phyloP scores from a whole-genome alignment of 2,113 vertebrate species.

The Dinomys branickii region DNA sequence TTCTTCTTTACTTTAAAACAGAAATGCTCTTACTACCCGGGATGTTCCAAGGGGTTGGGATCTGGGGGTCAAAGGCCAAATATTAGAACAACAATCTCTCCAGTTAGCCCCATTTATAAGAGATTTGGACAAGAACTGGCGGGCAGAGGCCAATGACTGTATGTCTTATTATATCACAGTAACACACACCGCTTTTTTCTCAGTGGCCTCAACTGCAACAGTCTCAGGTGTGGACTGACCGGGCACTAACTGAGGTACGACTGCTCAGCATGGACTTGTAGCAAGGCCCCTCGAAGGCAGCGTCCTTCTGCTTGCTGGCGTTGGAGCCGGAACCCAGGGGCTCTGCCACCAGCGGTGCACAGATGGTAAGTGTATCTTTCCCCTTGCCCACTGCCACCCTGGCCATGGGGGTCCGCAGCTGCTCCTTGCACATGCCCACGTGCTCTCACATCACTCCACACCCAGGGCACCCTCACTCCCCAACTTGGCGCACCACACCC shows the following conservation, averaged over 20 bases:
- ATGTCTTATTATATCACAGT: neutral
- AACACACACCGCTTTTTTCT: neutral
- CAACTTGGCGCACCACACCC: no score
- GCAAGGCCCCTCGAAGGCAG: neutral
- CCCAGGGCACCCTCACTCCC: neutral
- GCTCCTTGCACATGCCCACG: neutral
- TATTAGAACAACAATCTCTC: neutral
- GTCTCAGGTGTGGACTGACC: neutral
- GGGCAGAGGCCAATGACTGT: neutral
- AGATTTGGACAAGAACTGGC: neutral
- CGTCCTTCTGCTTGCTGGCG: rapidly evolving
- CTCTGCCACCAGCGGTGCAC: rapidly evolving
- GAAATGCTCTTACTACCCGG: neutral
- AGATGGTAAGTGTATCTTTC: rapidly evolving
- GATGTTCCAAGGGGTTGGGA: neutral
- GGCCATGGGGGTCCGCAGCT: neutral
- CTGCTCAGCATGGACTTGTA: rapidly evolving
- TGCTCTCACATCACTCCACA: neutral
- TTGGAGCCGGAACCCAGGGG: neutral
- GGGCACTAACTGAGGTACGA: neutral
- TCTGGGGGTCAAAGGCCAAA: neutral
- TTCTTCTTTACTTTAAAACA: neutral
- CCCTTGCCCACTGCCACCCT: neutral
- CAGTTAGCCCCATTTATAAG: neutral
- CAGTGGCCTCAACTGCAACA: rapidly evolving